These are phyloP conservation scores for Notothenia rossii DNA, from an alignment of 2,113 vertebrate species.

Conservation along the genomic window DNA sequence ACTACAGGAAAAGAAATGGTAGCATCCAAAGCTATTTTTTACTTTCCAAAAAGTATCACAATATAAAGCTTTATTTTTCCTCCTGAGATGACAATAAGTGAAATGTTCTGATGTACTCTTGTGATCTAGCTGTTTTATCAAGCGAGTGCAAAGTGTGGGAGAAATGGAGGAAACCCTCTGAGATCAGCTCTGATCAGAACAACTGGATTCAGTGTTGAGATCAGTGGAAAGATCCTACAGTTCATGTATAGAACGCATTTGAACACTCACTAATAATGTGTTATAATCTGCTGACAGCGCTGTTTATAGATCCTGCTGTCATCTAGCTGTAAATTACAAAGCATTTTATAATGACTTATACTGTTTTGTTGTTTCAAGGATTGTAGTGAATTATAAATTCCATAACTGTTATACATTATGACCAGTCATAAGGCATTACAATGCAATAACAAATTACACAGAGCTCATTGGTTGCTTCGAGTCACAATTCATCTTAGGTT, in stretches of 20 bases:
- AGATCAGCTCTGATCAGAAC: constrained; percentile 6
- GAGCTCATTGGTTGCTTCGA: no score
- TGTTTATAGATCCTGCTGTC: no score
- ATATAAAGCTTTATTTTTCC: constrained; percentile 16
- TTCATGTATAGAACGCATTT: neutral
- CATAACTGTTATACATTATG: no score
- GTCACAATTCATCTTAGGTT: no score
- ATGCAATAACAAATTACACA: no score
- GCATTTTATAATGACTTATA: no score
- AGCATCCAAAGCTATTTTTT: neutral
- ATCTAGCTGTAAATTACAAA: no score
- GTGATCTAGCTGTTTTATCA: neutral
- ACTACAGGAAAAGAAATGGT: neutral
- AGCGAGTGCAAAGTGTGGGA: constrained; percentile 40
- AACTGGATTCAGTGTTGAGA: neutral
- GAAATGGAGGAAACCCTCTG: constrained; percentile 9
- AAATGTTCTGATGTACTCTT: neutral
- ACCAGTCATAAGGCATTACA: no score
- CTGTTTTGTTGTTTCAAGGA: no score
- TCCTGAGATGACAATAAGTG: constrained; percentile 41
- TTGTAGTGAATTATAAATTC: no score
- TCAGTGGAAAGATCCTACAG: neutral
- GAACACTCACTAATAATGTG: neutral
- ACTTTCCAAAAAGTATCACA: constrained; percentile 2
- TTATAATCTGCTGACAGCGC: no score